Conservation (phyloP, 2,797 vertebrate species). For the Gymnodraco acuticeps region DNA sequence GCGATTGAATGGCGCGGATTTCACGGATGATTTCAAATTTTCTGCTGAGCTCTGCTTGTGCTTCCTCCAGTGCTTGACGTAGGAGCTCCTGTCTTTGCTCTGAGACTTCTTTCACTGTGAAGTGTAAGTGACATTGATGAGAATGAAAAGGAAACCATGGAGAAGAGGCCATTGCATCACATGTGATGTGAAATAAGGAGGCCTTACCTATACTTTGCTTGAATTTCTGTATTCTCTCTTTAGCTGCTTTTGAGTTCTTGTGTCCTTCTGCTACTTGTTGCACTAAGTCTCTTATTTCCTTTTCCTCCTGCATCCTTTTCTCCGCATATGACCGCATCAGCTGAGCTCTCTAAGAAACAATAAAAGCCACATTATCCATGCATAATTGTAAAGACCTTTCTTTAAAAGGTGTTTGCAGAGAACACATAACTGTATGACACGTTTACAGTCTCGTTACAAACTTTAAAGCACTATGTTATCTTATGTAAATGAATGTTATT, state of each 20-base stretch:
- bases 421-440: slow-evolving; percentile 17
- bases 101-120: slow-evolving; percentile 89
- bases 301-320: slow-evolving; percentile 85
- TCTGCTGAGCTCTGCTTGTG: slow-evolving; percentile 84
- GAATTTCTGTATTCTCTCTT: slow-evolving; percentile 84
- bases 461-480: slow-evolving; percentile 12
- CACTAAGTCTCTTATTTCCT: slow-evolving; percentile 87
- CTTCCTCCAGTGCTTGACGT: slow-evolving; percentile 82
- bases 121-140: slow-evolving; percentile 29
- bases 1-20: slow-evolving; percentile 85
- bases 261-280: slow-evolving; percentile 88
- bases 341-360: slow-evolving; percentile 81
- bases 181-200: neutral
- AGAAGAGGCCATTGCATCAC: neutral
- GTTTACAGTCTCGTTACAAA: neutral
- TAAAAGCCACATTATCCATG: slow-evolving; percentile 7
- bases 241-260: slow-evolving; percentile 88
- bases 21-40: slow-evolving; percentile 86
- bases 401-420: neutral
- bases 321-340: slow-evolving; percentile 85
- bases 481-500: neutral
- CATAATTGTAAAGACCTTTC: slow-evolving; percentile 1
- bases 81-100: slow-evolving; percentile 87
- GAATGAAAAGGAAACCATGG: slow-evolving; percentile 17
- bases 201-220: slow-evolving; percentile 89